These are phyloP conservation scores for Pipistrellus kuhlii DNA, from an alignment of 2,797 vertebrate genomes.

Conservation along the genomic window DNA sequence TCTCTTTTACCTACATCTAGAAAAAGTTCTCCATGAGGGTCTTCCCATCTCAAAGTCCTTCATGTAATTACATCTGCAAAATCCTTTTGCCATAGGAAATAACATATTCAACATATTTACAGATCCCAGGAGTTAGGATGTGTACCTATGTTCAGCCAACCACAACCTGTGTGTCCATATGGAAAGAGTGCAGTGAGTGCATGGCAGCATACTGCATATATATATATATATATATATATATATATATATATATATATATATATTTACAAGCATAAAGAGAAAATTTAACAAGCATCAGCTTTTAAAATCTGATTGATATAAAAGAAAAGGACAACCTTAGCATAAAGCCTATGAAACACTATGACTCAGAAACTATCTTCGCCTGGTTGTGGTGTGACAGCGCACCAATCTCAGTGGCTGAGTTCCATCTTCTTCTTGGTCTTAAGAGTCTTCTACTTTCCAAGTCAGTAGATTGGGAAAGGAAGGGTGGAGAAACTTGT, in stretches of 20 bases:
- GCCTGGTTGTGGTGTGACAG: background rate
- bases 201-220: background rate
- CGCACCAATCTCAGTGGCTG: background rate
- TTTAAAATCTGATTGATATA: constrained; percentile 5
- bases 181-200: background rate
- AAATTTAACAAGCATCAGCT: background rate
- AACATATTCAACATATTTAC: background rate
- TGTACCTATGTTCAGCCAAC: background rate
- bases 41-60: background rate
- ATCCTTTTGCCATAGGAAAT: background rate
- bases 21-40: background rate
- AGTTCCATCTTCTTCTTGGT: background rate
- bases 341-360: constrained; percentile 14
- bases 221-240: too few relatives aligned
- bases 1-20: background rate
- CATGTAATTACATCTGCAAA: background rate
- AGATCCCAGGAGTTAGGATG: background rate
- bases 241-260: too few relatives aligned
- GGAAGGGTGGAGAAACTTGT: background rate
- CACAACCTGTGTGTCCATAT: background rate
- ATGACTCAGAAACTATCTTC: background rate
- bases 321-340: background rate
- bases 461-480: background rate
- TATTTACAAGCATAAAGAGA: background rate
- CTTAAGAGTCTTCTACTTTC: background rate